Evolutionary conservation across 2,797 vertebrate species (phyloP), one percentile per base, ranked within the genome.

Genomic region (Hydrocynus forskahlii): DNA sequence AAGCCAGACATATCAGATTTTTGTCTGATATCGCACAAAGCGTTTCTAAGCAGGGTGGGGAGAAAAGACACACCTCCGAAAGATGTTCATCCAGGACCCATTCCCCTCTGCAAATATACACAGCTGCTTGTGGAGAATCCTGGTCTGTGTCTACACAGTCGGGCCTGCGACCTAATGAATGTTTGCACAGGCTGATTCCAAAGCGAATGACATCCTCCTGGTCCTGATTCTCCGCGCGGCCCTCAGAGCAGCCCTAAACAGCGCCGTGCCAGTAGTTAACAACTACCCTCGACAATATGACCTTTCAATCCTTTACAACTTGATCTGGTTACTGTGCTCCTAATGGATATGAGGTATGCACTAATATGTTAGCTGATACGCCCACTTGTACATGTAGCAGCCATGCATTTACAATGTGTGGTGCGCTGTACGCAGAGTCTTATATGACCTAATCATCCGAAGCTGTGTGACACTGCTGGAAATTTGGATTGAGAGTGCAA

Each of bases 101-200:
- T 95, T 96, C 94, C 91, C 91, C 91, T 90, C 86, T 92, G 93
- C 92, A 95, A 96, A 94, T 95, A 94, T 92, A 94, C 93, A 93
- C 96, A 96, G 93, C 95, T 96, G 95, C 94, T 91, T 91, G 89
- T 83, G 88, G 79, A 83, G 89, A 91, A 90, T 92, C 90, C 87
- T 86, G 90, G 90, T 91, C 93, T 87, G 90, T 92, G 92, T 93
- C 92, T 92, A 94, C 92, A 95, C 92, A 92, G 92, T 91, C 89
- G 89, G 92, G 90, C 91, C 92, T 80, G 69, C 83, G 52, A 79
- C 91, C 93, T 94, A 93, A 94, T 94, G 92, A 94, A 94, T 95
- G 94, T 94, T 94, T 94, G 92, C 94, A 91, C 91, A 93, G 91
- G 91, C 93, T 94, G 93, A 94, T 93, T 93, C 90, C 85, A 86